Base-by-base conservation (phyloP, 2,113 vertebrate species). In the Pterocles gutturalis region DNA sequence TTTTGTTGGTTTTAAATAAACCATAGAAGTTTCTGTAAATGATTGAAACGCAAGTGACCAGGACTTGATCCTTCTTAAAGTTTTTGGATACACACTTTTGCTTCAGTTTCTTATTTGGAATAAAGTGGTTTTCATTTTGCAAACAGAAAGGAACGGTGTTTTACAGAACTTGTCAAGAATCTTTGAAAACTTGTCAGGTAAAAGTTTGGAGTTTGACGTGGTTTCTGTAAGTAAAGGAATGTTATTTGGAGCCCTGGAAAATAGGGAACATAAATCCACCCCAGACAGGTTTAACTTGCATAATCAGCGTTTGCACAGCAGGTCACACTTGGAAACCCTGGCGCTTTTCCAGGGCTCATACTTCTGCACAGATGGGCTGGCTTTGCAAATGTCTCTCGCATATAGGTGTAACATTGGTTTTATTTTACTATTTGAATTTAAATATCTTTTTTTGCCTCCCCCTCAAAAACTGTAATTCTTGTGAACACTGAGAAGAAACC, bases 261-360 rank as follows among this genome's bases (percentile, higher is more conserved):
- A 93, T 13, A 71, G 28, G 53, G 83, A 81, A 65, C 43, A 66
- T 87, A 95, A 97, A 95, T 88, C 89, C 22, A 94, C 69, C 82
- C 81, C 61, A 89, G 93, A 84, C 72, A 96, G 72, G 58, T 93
- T 93, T 92, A 94, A 96, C 66, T 93, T 97, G 90, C 77, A 82
- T 81, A 79, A 95, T 93, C 90, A 96, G 82, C 85, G 80, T 89
- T 96, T 95, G 78, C 95, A 87, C 93, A 96, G 93, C 81, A 93
- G 87, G 95, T 96, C 93, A 95, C 46, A 83, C 90, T 95, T 96
- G 71, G 94, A 92, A 95, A 95, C 58, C 45, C 70, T 87, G 96
- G 95, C 88, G 67, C 49, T 46, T 91, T 90, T 93, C 88, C 94
- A 94, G 58, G 33, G 28, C 36, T 96, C 29, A 0, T 89, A 75